These are phyloP conservation scores for Diplolepis rosae DNA, from an alignment of 2,888 invertebrate genomes.

Conservation along the genomic window DNA sequence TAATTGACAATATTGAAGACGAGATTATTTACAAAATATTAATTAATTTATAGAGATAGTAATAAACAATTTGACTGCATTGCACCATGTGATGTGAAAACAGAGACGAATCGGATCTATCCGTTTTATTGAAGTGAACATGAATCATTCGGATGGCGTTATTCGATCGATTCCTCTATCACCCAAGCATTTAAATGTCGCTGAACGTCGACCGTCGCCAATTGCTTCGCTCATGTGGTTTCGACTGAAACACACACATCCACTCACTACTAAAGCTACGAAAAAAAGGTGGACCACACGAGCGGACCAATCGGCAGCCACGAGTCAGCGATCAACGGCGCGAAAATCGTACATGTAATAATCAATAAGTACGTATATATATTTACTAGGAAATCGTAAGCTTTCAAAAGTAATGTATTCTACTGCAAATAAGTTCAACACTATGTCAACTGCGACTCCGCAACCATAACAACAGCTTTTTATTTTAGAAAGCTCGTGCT, in stretches of 20 bases:
- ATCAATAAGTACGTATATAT: conserved; percentile 48
- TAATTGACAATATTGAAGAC: background rate
- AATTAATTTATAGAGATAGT: background rate
- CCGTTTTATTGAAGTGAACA: background rate
- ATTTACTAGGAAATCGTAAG: conserved; percentile 66
- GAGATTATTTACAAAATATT: background rate
- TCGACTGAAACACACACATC: conserved; percentile 67
- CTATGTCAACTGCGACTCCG: conserved; percentile 73
- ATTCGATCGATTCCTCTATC: conserved; percentile 58
- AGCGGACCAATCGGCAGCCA: conserved; percentile 56
- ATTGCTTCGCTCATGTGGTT: conserved; percentile 69
- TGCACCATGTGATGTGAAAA: conserved; percentile 29
- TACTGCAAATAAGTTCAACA: conserved; percentile 74
- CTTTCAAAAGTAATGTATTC: conserved; percentile 73
- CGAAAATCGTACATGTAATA: conserved; percentile 34
- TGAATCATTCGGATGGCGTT: background rate
- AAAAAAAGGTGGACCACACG: conserved; percentile 55
- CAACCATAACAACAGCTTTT: conserved; percentile 71
- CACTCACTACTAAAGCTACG: conserved; percentile 66
- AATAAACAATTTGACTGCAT: background rate
- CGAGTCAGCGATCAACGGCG: conserved; percentile 55
- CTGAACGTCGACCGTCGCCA: conserved; percentile 67
- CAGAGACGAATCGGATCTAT: conserved; percentile 16
- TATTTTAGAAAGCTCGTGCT: conserved; percentile 48
- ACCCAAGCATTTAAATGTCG: conserved; percentile 71